Evolutionary conservation across 2,113 vertebrate genomes (phyloP).

Genomic region (Climacteris rufus): DNA sequence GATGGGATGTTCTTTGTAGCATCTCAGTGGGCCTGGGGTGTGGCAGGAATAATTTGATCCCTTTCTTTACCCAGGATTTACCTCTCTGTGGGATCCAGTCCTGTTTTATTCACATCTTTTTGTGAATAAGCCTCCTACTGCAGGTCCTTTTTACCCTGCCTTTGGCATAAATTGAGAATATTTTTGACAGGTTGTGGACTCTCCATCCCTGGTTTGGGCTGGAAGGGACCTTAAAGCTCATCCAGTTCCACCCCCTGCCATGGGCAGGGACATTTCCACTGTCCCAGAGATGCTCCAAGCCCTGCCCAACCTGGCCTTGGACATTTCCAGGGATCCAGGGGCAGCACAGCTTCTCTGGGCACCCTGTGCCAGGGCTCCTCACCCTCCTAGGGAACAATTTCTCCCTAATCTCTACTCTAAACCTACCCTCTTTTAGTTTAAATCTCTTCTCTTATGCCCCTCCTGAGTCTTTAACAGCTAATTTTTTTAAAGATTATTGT

Average conservation of each 20-base stretch:
- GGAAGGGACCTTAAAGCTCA: background rate
- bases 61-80: background rate
- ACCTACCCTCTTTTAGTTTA: background rate
- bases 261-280: background rate
- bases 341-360: background rate
- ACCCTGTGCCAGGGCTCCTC: background rate
- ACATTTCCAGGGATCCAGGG: background rate
- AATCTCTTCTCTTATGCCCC: background rate
- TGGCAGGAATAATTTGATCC: background rate
- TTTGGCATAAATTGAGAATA: background rate
- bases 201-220: background rate
- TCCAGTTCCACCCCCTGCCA: background rate
- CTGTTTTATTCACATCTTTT: background rate
- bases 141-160: background rate
- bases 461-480: background rate
- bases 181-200: background rate
- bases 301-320: background rate
- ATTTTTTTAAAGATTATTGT: background rate
- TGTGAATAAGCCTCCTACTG: background rate
- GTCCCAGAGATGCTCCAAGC: accelerated
- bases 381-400: background rate
- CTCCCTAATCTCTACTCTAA: background rate
- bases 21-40: background rate
- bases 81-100: background rate
- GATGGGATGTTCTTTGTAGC: background rate